Evolutionary conservation across 2,113 vertebrate genomes (phyloP), one percentile per base, ranked within the genome.

Genomic region (Oncorhynchus masou): DNA sequence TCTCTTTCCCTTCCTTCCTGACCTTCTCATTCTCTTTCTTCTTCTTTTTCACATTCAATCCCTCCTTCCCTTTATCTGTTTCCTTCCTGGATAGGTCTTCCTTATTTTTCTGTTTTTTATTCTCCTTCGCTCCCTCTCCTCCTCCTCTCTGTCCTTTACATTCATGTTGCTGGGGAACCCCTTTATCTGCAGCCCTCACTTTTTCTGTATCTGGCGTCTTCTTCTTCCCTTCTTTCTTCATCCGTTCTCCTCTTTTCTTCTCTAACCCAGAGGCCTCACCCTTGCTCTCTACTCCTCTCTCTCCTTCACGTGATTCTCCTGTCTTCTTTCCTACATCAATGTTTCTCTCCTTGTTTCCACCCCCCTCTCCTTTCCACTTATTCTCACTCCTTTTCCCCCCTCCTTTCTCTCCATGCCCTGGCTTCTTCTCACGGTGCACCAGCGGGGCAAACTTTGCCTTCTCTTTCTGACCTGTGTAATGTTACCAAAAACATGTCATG

Each of bases 361-460:
- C 51, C 12, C 15, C 9, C 20, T 25, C 22, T 25, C 29, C 57
- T 4, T 20, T 16, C 12, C 24, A 27, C 22, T 39, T 49, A 7
- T 2, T 65, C 22, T 39, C 39, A 2, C 39, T 12, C 9, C 3
- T 12, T 11, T 45, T 9, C 2, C 11, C 22, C 51, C 27, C 65
- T 68, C 54, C 70, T 7, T 45, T 49, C 64, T 48, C 39, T 73
- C 65, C n/a, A 8, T 27, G 45, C 13, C 29, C 22, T 22, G 62
- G 31, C 54, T n/a, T 71, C 34, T 24, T 54, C n/a, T 22, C 5
- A 54, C 12, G 15, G 22, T 19, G 59, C 34, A 62, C 48, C 19
- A 77, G 74, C 7, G 77, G 62, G 25, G 76, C 59, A 66, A 83
- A 76, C 70, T 27, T 69, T 2, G 24, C 7, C 39, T 72, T 83